Base-by-base conservation (phyloP, 2,797 vertebrate genomes). In the Molossus molossus region DNA sequence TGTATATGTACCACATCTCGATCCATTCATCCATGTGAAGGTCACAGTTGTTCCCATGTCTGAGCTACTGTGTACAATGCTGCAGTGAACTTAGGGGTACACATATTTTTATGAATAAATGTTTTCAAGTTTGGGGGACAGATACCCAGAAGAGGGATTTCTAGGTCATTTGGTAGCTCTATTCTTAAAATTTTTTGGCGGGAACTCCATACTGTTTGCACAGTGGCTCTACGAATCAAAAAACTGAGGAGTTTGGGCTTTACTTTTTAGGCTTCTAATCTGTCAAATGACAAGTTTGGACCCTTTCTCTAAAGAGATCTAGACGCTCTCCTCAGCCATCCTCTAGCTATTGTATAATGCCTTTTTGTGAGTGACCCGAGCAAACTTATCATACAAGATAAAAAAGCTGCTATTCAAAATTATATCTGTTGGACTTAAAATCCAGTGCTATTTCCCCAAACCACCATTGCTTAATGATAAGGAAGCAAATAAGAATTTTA, bases 361-460 rank as follows among this genome's bases (percentile, higher is more conserved):
- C 27, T 84, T 70, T 58, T 53, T 9, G 57, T 11, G 29, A 90
- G 10, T 27, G 18, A 58, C 6, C 82, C 50, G 55, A 50, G 13
- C 18, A 81, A 72, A 64, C 20, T 72, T 77, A 58, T 6, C 21
- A 40, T 62, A 60, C 2, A 3, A 23, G 15, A 0, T 45, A 12
- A 65, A 87, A 83, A 67, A 70, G n/a, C 2, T n/a, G 12, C n/a
- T 73, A 62, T 73, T 89, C 53, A 87, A 83, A 89, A 57, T 62
- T 15, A 2, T 48, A 50, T 67, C 60, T 27, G 0, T 25, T 75
- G 17, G 12, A 67, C 21, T 48, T 94, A 69, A 87, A 79, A 83
- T 33, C 17, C 3, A 69, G 9, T 20, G 18, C n/a, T 70, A 14
- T 80, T 45, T 55, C 13, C 17, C 33, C 15, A 94, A 79, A 75